A percentile compares a stretch with the other conserved stretches of the same genome.
phyloP scores from a whole-genome alignment of 2,888 invertebrate species.

The Drosophila rellima region DNA sequence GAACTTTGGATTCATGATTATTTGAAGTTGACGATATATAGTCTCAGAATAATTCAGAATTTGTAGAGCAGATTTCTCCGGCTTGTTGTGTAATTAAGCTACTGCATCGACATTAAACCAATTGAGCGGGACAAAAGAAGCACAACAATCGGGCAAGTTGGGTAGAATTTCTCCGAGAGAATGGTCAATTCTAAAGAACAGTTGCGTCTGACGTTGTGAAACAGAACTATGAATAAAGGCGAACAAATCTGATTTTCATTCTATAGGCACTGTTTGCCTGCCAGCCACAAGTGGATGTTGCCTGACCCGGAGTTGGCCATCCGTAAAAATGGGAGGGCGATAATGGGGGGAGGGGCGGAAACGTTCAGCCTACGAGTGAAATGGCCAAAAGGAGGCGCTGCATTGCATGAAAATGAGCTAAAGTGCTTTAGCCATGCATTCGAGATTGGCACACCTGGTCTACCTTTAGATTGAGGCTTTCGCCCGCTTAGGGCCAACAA shows the following conservation, averaged over 20 bases:
- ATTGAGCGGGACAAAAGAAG: conserved; percentile 1
- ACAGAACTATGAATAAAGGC: conserved; percentile 19
- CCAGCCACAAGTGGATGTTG: conserved; percentile 34
- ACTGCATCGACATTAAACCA: conserved; percentile 1
- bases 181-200: conserved; percentile 4
- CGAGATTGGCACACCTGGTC: conserved; percentile 31
- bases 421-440: conserved; percentile 28
- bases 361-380: conserved; percentile 32
- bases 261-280: conserved; percentile 12
- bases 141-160: conserved; percentile 7
- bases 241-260: conserved; percentile 42
- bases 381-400: conserved; percentile 42
- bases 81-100: background rate
- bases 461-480: background rate
- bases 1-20: no score
- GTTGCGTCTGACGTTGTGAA: conserved; percentile 6
- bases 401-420: conserved; percentile 58
- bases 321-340: conserved; percentile 15
- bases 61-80: background rate
- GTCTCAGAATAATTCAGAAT: no score
- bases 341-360: background rate
- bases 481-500: conserved; percentile 18
- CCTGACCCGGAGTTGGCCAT: conserved; percentile 12
- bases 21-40: no score
- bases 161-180: conserved; percentile 3